Percentiles rank a stretch among this genome's conserved stretches.
Conservation (phyloP, 1,140 invertebrate species). For the Tetranychus urticae region DNA sequence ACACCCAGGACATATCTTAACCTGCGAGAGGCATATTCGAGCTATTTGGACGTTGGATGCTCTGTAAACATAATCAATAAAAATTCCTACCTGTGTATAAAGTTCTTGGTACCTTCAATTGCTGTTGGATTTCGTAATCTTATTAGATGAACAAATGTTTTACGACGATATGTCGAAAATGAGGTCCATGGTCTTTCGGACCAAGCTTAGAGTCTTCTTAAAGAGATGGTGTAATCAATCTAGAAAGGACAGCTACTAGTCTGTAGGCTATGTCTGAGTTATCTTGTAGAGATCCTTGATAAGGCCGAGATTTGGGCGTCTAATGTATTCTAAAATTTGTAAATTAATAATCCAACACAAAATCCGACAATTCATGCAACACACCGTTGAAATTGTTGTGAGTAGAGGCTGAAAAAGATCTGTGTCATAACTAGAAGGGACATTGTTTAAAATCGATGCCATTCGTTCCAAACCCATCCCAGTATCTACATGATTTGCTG, state of each 20-base stretch:
- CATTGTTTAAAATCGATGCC: slow-evolving; percentile 46
- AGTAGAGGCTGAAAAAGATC: slow-evolving; percentile 72
- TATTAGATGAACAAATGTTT: too few species aligned
- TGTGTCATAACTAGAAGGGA: slow-evolving; percentile 66
- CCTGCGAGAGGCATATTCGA: too few species aligned
- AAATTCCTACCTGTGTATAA: too few species aligned
- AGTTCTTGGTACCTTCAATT: too few species aligned
- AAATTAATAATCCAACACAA: background rate
- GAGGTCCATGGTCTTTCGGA: too few species aligned
- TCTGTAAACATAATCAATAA: too few species aligned
- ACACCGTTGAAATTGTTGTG: slow-evolving; percentile 41
- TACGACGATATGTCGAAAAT: too few species aligned
- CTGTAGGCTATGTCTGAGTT: slow-evolving; percentile 50
- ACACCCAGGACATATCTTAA: too few species aligned
- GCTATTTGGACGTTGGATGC: too few species aligned
- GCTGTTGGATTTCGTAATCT: too few species aligned
- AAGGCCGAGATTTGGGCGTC: slow-evolving; percentile 1
- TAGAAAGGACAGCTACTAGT: slow-evolving; percentile 55
- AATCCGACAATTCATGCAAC: background rate
- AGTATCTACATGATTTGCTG: slow-evolving; percentile 53
- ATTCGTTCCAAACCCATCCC: slow-evolving; percentile 76
- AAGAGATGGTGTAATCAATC: slow-evolving; percentile 57
- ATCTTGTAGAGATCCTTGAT: slow-evolving; percentile 1
- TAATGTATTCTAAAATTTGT: background rate
- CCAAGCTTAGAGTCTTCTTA: too few species aligned